These are phyloP conservation scores for Euphydryas editha DNA, from an alignment of 2,888 invertebrate species.

Conservation along the genomic window DNA sequence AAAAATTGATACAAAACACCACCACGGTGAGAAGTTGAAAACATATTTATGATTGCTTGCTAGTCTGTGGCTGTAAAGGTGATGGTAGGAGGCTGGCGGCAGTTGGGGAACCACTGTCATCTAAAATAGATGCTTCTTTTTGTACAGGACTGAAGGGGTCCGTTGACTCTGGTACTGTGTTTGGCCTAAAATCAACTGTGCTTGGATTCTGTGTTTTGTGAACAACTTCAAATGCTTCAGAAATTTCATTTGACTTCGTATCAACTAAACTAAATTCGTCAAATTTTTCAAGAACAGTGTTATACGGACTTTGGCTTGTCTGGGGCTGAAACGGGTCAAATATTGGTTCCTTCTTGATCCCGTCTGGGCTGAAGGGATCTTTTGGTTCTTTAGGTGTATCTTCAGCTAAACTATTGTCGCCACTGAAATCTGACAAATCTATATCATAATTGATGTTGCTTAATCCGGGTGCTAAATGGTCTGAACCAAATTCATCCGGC, in stretches of 20 bases:
- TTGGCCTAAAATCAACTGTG: not conserved
- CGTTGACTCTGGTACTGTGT: not conserved
- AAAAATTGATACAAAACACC: conserved; percentile 2
- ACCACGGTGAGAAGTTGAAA: not conserved
- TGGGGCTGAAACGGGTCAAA: conserved; percentile 51
- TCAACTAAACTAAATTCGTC: conserved; percentile 68
- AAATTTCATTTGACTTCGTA: conserved; percentile 46
- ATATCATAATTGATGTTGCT: conserved; percentile 90
- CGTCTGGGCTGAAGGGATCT: conserved; percentile 84
- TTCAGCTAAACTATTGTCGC: conserved; percentile 88
- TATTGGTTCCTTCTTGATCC: conserved; percentile 51
- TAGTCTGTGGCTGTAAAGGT: conserved; percentile 81
- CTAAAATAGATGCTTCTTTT: conserved; percentile 65
- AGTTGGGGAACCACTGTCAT: conserved; percentile 71
- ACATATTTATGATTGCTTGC: conserved; percentile 44
- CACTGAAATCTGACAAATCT: conserved; percentile 89
- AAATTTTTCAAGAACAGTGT: conserved; percentile 59
- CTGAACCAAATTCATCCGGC: conserved; percentile 83
- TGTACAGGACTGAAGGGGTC: conserved; percentile 49
- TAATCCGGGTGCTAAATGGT: conserved; percentile 84
- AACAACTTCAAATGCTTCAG: conserved; percentile 68
- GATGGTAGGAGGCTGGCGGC: conserved; percentile 81
- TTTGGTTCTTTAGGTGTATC: conserved; percentile 69
- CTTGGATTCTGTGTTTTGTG: conserved; percentile 46
- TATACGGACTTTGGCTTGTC: conserved; percentile 43